Base-by-base conservation (phyloP, 2,113 vertebrate species). In the Grammomys surdaster region DNA sequence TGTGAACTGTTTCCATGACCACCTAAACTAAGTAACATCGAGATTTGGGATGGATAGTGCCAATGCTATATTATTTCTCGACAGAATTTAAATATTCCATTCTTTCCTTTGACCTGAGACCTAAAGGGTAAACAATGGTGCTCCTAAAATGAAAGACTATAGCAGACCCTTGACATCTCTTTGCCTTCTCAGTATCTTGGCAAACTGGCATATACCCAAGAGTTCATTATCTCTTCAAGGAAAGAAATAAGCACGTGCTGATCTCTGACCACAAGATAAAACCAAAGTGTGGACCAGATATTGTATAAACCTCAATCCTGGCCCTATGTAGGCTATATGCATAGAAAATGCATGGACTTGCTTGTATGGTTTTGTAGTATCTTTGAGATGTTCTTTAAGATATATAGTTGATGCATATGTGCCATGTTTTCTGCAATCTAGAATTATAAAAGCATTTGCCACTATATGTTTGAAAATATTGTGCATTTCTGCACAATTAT, bases 251-350 rank as follows among this genome's bases (percentile, higher is more conserved):
- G 5, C 54, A 73, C 5, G 31, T 26, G 16, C 24, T 65, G 3
- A 20, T 1, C 17, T 56, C 24, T 31, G 5, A 22, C 0, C 10
- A 33, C 22, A 9, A 16, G 36, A 3, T 65, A 48, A 60, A 67
- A 17, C 7, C 72, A 40, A n/a, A 8, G 0, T 9, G 31, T 14
- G n/a, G 51, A 36, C 4, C 19, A 70, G 13, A 0, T 2, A 5
- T 65, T 40, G 24, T 19, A 22, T 31, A 70, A 69, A 69, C 7
- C 0, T 20, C 43, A 63, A 36, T 51, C 31, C 10, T 77, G 26
- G 24, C 22, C 3, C 46, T 75, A 14, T 63, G 11, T 28, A 46
- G 22, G 1, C 16, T 63, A 7, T 3, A 51, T 16, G 1, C 5
- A 43, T 14, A 43, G 6, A 40, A 72, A 86, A 87, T n/a, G 1